These are phyloP conservation scores for Crossocerus cetratus DNA, from an alignment of 2,888 invertebrate genomes.

Conservation along the genomic window DNA sequence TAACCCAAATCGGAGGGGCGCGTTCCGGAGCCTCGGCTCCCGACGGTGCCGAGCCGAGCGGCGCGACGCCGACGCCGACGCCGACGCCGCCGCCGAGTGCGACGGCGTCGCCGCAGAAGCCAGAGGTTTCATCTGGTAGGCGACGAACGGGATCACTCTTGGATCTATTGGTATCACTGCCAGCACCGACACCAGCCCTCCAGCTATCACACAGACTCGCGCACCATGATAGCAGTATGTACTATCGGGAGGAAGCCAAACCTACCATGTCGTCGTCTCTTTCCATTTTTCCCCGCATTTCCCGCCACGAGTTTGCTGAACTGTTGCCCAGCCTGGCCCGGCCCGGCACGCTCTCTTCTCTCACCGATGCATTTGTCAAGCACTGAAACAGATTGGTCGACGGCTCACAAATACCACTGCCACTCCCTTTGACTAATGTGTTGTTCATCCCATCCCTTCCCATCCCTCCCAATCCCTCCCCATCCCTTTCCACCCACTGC, in stretches of 20 bases:
- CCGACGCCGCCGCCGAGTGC: slow-evolving; percentile 17
- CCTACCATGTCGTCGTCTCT: slow-evolving; percentile 40
- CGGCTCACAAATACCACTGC: slow-evolving; percentile 69
- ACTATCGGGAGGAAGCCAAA: slow-evolving; percentile 11
- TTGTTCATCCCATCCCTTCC: slow-evolving; percentile 72
- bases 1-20: slow-evolving; percentile 72
- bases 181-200: too few relatives aligned
- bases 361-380: slow-evolving; percentile 73
- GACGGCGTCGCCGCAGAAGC: slow-evolving; percentile 30
- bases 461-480: too few relatives aligned
- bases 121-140: slow-evolving; percentile 2
- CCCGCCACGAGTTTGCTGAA: slow-evolving; percentile 66
- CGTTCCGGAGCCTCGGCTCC: slow-evolving; percentile 41
- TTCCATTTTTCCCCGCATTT: slow-evolving; percentile 56
- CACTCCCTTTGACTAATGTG: slow-evolving; percentile 74
- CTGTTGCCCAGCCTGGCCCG: too few relatives aligned
- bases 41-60: not conserved
- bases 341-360: too few relatives aligned
- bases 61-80: not conserved
- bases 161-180: too few relatives aligned
- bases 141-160: not conserved
- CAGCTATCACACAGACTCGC: too few relatives aligned
- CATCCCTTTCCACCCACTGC: too few relatives aligned
- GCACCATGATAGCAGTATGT: slow-evolving; percentile 2
- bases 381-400: slow-evolving; percentile 74